Conservation (phyloP, 2,797 vertebrate genomes). For the Typhlichthys subterraneus region DNA sequence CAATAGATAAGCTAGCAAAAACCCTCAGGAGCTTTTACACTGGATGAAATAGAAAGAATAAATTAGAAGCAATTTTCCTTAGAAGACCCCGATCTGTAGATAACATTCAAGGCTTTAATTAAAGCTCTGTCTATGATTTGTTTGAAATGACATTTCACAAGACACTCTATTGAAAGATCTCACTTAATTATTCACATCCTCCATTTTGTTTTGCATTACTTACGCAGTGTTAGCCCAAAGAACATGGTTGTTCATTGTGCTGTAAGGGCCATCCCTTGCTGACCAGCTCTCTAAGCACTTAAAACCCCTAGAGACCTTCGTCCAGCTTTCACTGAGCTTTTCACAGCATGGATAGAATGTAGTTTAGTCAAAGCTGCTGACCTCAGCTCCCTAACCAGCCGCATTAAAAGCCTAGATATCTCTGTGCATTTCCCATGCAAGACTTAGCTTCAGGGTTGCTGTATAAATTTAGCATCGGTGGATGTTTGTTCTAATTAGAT, state of each 20-base stretch:
- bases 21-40: not conserved
- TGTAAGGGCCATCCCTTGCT: slow-evolving; percentile 45
- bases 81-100: not conserved
- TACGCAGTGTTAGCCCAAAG: slow-evolving; percentile 22
- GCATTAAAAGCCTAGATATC: slow-evolving; percentile 65
- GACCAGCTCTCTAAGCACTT: slow-evolving; percentile 56
- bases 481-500: slow-evolving; percentile 74
- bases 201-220: slow-evolving; percentile 34
- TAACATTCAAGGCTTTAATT: not conserved
- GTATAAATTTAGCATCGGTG: slow-evolving; percentile 66
- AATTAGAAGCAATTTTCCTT: not conserved
- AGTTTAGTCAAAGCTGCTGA: slow-evolving; percentile 70
- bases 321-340: slow-evolving; percentile 50
- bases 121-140: slow-evolving; percentile 1
- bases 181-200: slow-evolving; percentile 11
- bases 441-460: slow-evolving; percentile 52
- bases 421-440: slow-evolving; percentile 63
- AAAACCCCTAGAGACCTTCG: slow-evolving; percentile 51
- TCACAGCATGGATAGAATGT: slow-evolving; percentile 40
- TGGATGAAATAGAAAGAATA: not conserved
- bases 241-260: slow-evolving; percentile 33
- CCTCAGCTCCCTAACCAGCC: slow-evolving; percentile 70
- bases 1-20: not conserved
- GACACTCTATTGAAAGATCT: slow-evolving; percentile 24
- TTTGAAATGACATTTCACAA: slow-evolving; percentile 15